Base-by-base conservation (phyloP, 2,113 vertebrate species). In the Cichladusa arquata region DNA sequence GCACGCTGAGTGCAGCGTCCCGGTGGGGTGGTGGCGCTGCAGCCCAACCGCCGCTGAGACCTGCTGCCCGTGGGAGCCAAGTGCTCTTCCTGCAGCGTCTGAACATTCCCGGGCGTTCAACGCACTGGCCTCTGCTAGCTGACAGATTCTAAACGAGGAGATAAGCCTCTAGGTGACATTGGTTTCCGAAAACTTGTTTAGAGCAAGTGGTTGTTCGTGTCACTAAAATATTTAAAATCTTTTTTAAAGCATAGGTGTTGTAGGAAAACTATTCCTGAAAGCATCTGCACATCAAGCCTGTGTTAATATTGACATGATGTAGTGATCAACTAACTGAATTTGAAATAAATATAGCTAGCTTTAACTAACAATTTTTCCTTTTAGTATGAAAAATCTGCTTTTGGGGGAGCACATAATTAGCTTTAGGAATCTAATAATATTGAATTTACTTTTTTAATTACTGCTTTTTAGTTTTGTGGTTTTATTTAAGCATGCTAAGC, bases 401-500 rank as follows among this genome's bases (percentile, higher is more conserved):
- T 94, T 84, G 67, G 72, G 86, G 69, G 58, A 77, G 90, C 82
- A 95, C 50, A 79, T 93, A 74, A 96, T 86, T 88, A 95, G 92
- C 70, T 95, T 42, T 90, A 95, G 97, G 86, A 90, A 48, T 86
- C 77, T 91, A 93, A 84, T 96, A 77, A 79, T 96, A 84, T 90
- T 90, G 77, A 93, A 77, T 96, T 97, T 90, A 67, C 69, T 69
- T 95, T 96, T 95, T 83, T 14, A 89, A 96, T 97, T 97, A 92
- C 54, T 97, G 85, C 80, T 97, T 97, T 96, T 97, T 95, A 97
- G 94, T 97, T 97, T 98, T 98, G 95, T 98, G 97, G 77, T 97
- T 98, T 98, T 96, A 97, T 98, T 98, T 98, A 97, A 96, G 98
- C 98, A 98, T 99, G 98, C 97, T 98, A 98, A 98, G 98, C 98